Base-by-base conservation (phyloP, 2,888 invertebrate species). In the Ptychoptera albimana region DNA sequence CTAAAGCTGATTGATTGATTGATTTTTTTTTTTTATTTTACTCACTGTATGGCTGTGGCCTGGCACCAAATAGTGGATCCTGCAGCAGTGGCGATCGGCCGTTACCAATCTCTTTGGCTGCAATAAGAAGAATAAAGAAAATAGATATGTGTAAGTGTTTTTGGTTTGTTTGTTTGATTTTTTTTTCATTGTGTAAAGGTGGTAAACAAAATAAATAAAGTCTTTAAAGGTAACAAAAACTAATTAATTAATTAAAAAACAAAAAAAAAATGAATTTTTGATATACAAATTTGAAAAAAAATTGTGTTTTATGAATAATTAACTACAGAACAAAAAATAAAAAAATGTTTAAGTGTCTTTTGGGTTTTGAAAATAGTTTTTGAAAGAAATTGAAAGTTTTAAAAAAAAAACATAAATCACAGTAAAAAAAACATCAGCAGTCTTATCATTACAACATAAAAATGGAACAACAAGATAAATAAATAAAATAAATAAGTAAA, bases 1-100 rank as follows among this genome's bases (percentile, higher is more conserved):
- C 9, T 32, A 11, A 9, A 11, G n/a, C 3, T 32, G 9, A 11
- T 32, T 32, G n/a, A 11, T 32, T 32, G 9, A 11, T 9, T 32
- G 4, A n/a, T 32, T n/a, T 32, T 32, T 32, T 32, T 32, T 32
- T 7, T 32, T 12, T 2, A 39, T 32, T 32, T 32, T 56, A 83
- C 83, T 84, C 71, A 87, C 87, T 84, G 72, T 83, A 89, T 50
- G 86, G 87, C 65, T 85, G 85, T 51, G 87, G 86, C 56, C 86
- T 75, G 49, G 84, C 83, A 51, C 87, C 87, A 52, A 83, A 87
- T 67, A 87, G 80, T 50, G 89, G 89, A 57, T 88, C 88, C 66
- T 87, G 87, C 46, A 89, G 74, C 51, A 89, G 74, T 43, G 89
- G 88, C 39, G 86, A 85, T 53, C 84, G 84, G 56, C 87, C 65